A percentile compares a stretch with the other conserved stretches of the same genome.
phyloP scores from a whole-genome alignment of 2,888 invertebrate genomes.

The Stegana nigrithorax region DNA sequence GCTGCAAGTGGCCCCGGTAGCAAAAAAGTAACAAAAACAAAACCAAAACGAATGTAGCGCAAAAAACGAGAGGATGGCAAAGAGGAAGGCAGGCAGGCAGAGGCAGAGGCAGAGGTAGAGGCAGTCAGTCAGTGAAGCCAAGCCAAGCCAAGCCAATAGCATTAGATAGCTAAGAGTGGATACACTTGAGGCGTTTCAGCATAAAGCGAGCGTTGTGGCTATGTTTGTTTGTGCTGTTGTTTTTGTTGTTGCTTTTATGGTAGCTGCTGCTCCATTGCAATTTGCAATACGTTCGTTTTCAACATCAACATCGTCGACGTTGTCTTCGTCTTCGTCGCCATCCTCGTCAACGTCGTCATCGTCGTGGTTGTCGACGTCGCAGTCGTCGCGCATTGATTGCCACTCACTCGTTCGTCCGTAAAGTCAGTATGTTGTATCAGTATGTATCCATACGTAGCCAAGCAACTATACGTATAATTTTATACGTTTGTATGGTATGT shows the following conservation, averaged over 20 bases:
- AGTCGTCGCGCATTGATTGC: constrained; percentile 4
- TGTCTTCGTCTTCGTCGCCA: not conserved
- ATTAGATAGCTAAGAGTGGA: constrained; percentile 4
- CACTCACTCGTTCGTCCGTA: not conserved
- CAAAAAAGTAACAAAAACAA: constrained; percentile 29
- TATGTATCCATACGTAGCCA: not conserved
- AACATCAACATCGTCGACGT: constrained; percentile 41
- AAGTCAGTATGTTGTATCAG: not conserved
- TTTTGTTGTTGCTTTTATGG: constrained; percentile 24
- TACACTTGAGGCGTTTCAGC: not conserved
- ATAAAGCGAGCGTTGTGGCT: constrained; percentile 13
- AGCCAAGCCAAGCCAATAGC: constrained; percentile 2
- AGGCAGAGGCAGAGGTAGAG: constrained; percentile 33
- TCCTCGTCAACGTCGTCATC: not conserved
- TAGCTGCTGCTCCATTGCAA: constrained; percentile 30
- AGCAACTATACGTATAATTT: not conserved
- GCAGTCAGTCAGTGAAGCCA: too few relatives aligned
- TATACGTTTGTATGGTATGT: not conserved
- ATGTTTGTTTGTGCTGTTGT: constrained; percentile 5
- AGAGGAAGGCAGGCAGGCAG: constrained; percentile 32
- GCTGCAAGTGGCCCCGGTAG: constrained; percentile 50
- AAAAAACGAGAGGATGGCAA: constrained; percentile 21
- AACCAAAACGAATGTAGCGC: constrained; percentile 9
- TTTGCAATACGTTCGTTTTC: constrained; percentile 46
- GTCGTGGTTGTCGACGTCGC: not conserved